phyloP scores from a whole-genome alignment of 2,113 vertebrate species.

The Pelusios castaneus region DNA sequence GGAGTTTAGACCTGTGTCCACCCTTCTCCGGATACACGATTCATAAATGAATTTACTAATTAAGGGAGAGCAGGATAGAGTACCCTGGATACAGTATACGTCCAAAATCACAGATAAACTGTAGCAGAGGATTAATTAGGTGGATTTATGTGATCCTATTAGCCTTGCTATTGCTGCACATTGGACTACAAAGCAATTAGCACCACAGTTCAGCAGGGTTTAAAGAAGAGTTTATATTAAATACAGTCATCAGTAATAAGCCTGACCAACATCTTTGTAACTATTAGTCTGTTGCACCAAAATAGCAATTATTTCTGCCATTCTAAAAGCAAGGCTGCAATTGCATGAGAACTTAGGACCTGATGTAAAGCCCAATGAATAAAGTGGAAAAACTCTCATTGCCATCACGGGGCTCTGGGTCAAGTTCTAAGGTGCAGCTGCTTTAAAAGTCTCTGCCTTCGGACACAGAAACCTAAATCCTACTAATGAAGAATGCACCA shows the following conservation, averaged over 20 bases:
- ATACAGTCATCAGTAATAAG: slow-evolving; percentile 50
- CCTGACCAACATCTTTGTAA: slow-evolving; percentile 56
- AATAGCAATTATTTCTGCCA: slow-evolving; percentile 55
- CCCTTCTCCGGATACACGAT: slow-evolving; percentile 42
- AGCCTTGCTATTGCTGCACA: slow-evolving; percentile 63
- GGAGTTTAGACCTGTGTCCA: neutral
- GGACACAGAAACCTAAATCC: slow-evolving; percentile 16
- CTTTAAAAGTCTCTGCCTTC: neutral
- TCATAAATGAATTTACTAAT: slow-evolving; percentile 39
- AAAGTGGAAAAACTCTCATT: slow-evolving; percentile 31
- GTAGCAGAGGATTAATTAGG: slow-evolving; percentile 63
- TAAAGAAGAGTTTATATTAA: slow-evolving; percentile 68
- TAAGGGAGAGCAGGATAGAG: slow-evolving; percentile 21
- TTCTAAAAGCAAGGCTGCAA: slow-evolving; percentile 15
- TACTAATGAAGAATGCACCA: slow-evolving; percentile 59
- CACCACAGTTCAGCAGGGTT: slow-evolving; percentile 53
- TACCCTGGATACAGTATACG: slow-evolving; percentile 38
- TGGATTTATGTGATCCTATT: slow-evolving; percentile 68
- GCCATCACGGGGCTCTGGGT: slow-evolving; percentile 44
- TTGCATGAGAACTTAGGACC: slow-evolving; percentile 28
- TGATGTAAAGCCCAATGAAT: slow-evolving; percentile 27
- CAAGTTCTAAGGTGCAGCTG: slow-evolving; percentile 8
- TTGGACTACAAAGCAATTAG: slow-evolving; percentile 66
- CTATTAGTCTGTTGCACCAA: slow-evolving; percentile 44
- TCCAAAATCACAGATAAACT: slow-evolving; percentile 56